Conservation (phyloP, 1,140 invertebrate species). For the Oedothorax gibbosus region DNA sequence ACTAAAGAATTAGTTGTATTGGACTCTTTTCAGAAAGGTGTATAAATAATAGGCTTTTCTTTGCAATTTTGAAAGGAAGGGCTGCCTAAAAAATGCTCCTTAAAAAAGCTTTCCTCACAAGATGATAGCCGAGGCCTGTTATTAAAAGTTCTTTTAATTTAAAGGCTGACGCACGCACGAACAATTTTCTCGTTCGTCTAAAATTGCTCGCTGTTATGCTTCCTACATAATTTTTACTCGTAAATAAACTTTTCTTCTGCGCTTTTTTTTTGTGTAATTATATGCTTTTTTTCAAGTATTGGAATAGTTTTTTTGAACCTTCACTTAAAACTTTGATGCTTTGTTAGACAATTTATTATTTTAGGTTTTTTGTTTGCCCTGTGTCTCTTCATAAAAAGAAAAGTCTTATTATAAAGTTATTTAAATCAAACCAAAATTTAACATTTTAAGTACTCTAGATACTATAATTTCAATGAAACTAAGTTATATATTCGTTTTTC, state of each 20-base stretch:
- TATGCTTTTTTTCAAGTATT: constrained; percentile 23
- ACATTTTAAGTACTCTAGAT: no score
- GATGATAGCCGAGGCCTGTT: constrained; percentile 30
- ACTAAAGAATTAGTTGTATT: constrained; percentile 51
- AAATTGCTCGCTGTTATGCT: constrained; percentile 39
- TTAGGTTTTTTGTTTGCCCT: no score
- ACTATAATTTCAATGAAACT: no score
- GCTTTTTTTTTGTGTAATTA: constrained; percentile 50
- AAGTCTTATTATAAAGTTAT: no score
- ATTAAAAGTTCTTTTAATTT: constrained; percentile 61
- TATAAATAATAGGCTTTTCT: constrained; percentile 27
- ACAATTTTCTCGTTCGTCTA: constrained; percentile 52
- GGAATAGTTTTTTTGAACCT: no score
- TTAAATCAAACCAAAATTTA: no score
- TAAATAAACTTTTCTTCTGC: constrained; percentile 56
- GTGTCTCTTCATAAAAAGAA: no score
- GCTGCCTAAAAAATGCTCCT: neutral
- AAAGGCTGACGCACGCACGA: constrained; percentile 3
- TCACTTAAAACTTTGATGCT: no score
- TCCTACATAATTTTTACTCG: constrained; percentile 26
- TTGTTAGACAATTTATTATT: no score
- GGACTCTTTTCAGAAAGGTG: constrained; percentile 29
- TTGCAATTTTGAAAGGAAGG: constrained; percentile 50
- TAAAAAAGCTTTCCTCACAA: constrained; percentile 29
- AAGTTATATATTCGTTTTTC: no score